Conservation (phyloP, 2,113 vertebrate genomes). For the Perca flavescens region DNA sequence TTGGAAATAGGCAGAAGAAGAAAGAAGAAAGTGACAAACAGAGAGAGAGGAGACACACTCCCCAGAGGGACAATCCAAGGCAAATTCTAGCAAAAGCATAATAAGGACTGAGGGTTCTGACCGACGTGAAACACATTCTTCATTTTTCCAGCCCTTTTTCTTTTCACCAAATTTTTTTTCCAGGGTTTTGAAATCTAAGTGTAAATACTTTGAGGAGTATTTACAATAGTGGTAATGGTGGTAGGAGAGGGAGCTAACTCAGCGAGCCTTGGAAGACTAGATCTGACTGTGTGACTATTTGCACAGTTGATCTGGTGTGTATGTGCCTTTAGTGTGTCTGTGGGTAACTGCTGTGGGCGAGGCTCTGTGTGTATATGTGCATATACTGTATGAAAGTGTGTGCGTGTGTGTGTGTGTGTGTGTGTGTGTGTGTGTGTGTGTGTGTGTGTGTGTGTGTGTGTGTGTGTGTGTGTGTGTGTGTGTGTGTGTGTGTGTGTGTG, state of each 20-base stretch:
- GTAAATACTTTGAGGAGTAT: conserved; percentile 77
- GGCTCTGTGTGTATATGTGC: neutral
- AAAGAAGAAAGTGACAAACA: conserved; percentile 3
- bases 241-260: conserved; percentile 70
- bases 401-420: conserved; percentile 18
- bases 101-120: conserved; percentile 67
- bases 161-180: conserved; percentile 60
- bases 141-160: conserved; percentile 67
- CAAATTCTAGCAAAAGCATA: conserved; percentile 58
- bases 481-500: conserved; percentile 17
- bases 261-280: conserved; percentile 55
- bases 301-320: conserved; percentile 53
- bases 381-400: neutral
- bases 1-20: conserved; percentile 8
- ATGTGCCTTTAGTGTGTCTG: conserved; percentile 23
- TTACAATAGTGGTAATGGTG: conserved; percentile 78
- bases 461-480: neutral
- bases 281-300: conserved; percentile 51
- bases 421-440: conserved; percentile 19
- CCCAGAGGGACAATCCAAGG: conserved; percentile 41
- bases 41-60: conserved; percentile 17
- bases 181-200: conserved; percentile 64
- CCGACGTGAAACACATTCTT: conserved; percentile 65
- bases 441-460: conserved; percentile 15
- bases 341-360: neutral